Base-by-base conservation (phyloP, 2,797 vertebrate species). In the Anabacerthia variegaticeps region DNA sequence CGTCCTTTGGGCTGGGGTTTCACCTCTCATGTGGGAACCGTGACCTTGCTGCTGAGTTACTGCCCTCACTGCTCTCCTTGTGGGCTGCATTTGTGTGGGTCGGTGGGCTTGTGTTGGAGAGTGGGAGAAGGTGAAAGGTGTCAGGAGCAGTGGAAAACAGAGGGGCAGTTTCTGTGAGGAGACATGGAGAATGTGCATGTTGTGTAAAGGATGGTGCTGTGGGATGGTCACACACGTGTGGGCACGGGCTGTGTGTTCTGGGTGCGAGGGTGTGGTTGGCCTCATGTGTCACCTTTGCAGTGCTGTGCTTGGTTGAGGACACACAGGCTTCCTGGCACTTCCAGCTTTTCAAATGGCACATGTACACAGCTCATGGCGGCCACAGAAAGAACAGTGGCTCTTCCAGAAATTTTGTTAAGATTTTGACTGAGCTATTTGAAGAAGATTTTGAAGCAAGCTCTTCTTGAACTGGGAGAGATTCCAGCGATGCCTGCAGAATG, bases 1-100 rank as follows among this genome's bases (percentile, higher is more conserved):
- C 16, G 28, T 74, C 89, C 62, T 28, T 56, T 36, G 69, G 65
- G 63, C 62, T 30, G 8, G 34, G 62, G 5, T 74, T 62, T 71
- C 6, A 0, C 36, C 44, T 36, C 22, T 22, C 1, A 20, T 13
- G 22, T 15, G 55, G 73, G 30, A 76, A 5, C 34, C 1, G 1
- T 41, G 82, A 43, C 84, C 61, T 32, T 23, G n/a, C 61, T 76
- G 46, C 43, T 26, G 37, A 23, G 21, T 15, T 30, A 2, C 43
- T 74, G 71, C 44, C 9, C 26, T 6, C 14, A 3, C 1, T 37
- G 39, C 72, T 43, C 67, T 73, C 51, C 71, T 26, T 3, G 4
- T 34, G 73, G 39, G 26, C 46, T 65, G 0, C 0, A 1, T 21
- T 21, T 43, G 15, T 0, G 1, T 13, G 17, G 11, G 5, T 9